A percentile compares a stretch with the other conserved stretches of the same genome.
Evolutionary conservation across 30 jellyfish, hydroid and myxozoan species (phyloP).

Genomic region (Hydractinia symbiolongicarpus): DNA sequence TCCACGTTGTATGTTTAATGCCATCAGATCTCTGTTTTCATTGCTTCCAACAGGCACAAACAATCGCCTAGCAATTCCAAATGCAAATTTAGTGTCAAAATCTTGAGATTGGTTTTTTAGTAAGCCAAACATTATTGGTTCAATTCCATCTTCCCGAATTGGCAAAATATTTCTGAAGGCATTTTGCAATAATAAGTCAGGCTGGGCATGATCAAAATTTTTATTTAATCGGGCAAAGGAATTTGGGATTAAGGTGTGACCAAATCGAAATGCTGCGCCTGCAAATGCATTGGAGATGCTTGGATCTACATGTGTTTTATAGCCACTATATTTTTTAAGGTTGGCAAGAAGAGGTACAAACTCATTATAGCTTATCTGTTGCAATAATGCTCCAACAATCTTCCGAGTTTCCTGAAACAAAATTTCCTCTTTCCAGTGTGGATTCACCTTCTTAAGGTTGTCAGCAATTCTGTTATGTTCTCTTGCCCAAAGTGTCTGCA

Average conservation of each 20-base stretch:
- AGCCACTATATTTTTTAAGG: slow-evolving; percentile 44
- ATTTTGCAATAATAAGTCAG: slow-evolving; percentile 8
- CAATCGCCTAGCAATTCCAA: slow-evolving; percentile 25
- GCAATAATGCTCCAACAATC: slow-evolving; percentile 83
- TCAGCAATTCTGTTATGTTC: slow-evolving; percentile 83
- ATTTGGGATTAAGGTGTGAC: slow-evolving; percentile 27
- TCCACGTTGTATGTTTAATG: slow-evolving; percentile 88
- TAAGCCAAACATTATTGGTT: slow-evolving; percentile 74
- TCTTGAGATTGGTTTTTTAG: slow-evolving; percentile 43
- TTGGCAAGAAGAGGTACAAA: slow-evolving; percentile 66
- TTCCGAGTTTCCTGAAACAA: slow-evolving; percentile 71
- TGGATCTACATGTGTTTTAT: slow-evolving; percentile 64
- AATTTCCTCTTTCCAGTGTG: slow-evolving; percentile 72
- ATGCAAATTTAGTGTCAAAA: slow-evolving; percentile 38
- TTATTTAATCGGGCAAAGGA: slow-evolving; percentile 14
- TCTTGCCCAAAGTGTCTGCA: slow-evolving; percentile 82
- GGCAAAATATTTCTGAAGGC: slow-evolving; percentile 37
- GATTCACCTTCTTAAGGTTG: slow-evolving; percentile 43
- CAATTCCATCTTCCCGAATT: slow-evolving; percentile 61
- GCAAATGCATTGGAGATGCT: slow-evolving; percentile 36
- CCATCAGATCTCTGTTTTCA: slow-evolving; percentile 53
- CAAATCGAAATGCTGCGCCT: slow-evolving; percentile 40
- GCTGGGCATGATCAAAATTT: slow-evolving; percentile 16
- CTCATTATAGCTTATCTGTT: slow-evolving; percentile 60
- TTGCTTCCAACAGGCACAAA: slow-evolving; percentile 33